Conservation (phyloP, 2,797 vertebrate genomes). For the Gallirallus australis region DNA sequence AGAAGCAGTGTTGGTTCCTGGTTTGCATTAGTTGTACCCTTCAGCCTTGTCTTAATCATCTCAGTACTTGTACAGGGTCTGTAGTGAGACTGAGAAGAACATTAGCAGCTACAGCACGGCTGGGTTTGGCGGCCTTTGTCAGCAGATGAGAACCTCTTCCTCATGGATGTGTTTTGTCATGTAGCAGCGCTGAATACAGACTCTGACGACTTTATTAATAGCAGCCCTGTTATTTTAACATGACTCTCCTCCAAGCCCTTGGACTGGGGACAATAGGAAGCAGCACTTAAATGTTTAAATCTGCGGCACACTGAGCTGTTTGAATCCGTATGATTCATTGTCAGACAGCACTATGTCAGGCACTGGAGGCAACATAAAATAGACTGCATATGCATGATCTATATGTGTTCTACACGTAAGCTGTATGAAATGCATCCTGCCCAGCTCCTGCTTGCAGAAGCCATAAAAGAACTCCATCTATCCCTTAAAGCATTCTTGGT, state of each 20-base stretch:
- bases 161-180: slow-evolving; percentile 30
- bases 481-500: not conserved
- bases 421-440: slow-evolving; percentile 5
- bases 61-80: not conserved
- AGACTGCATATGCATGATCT: not conserved
- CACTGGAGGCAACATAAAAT: slow-evolving; percentile 47
- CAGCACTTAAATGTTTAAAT: slow-evolving; percentile 32
- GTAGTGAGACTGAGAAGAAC: not conserved
- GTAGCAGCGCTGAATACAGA: not conserved
- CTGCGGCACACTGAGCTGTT: not conserved
- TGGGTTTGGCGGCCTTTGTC: not conserved
- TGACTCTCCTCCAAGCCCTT: slow-evolving; percentile 29
- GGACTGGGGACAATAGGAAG: slow-evolving; percentile 59
- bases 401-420: not conserved
- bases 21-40: not conserved
- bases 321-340: slow-evolving; percentile 36
- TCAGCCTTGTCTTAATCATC: not conserved
- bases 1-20: not conserved
- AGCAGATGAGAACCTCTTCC: not conserved
- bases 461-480: not conserved
- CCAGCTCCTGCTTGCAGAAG: slow-evolving; percentile 10
- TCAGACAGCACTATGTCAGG: slow-evolving; percentile 23
- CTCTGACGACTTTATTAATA: slow-evolving; percentile 39
- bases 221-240: slow-evolving; percentile 49
- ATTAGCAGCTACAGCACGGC: not conserved